Conservation (phyloP, 2,113 vertebrate genomes). For the Centropristis striata region DNA sequence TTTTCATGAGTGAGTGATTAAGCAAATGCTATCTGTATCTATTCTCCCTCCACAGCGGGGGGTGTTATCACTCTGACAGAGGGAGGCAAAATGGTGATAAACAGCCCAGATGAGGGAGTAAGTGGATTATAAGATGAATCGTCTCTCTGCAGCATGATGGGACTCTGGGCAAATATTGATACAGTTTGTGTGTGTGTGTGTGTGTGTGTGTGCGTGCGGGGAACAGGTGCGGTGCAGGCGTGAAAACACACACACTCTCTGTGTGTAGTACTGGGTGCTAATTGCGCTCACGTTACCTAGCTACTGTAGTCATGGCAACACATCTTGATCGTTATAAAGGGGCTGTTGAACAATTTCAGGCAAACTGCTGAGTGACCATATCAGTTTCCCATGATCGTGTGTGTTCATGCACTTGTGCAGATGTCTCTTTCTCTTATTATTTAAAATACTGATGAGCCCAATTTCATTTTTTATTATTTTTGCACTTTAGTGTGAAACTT, state of each 20-base stretch:
- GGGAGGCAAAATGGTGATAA: slow-evolving; percentile 46
- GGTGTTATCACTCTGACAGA: slow-evolving; percentile 24
- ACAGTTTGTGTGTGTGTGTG: not conserved
- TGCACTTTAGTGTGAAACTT: not conserved
- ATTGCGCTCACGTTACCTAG: slow-evolving; percentile 64
- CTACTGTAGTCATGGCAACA: slow-evolving; percentile 70
- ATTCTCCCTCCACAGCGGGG: slow-evolving; percentile 4
- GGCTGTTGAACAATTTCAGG: slow-evolving; percentile 28
- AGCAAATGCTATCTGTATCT: slow-evolving; percentile 27
- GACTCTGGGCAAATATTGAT: slow-evolving; percentile 37
- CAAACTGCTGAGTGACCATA: slow-evolving; percentile 27
- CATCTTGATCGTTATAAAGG: slow-evolving; percentile 31
- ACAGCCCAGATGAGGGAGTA: slow-evolving; percentile 43
- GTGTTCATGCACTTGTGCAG: not conserved
- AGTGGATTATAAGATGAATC: slow-evolving; percentile 40
- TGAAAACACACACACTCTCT: slow-evolving; percentile 9
- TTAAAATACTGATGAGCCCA: too few relatives aligned
- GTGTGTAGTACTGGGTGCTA: slow-evolving; percentile 17
- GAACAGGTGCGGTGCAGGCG: slow-evolving; percentile 4
- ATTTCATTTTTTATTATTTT: not conserved
- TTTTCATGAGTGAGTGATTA: slow-evolving; percentile 45
- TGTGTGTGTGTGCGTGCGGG: not conserved
- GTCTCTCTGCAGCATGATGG: slow-evolving; percentile 47
- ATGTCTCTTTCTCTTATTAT: not conserved
- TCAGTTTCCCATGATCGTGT: not conserved